Conservation (phyloP, 1,140 invertebrate genomes). For the Branchinecta lynchi region DNA sequence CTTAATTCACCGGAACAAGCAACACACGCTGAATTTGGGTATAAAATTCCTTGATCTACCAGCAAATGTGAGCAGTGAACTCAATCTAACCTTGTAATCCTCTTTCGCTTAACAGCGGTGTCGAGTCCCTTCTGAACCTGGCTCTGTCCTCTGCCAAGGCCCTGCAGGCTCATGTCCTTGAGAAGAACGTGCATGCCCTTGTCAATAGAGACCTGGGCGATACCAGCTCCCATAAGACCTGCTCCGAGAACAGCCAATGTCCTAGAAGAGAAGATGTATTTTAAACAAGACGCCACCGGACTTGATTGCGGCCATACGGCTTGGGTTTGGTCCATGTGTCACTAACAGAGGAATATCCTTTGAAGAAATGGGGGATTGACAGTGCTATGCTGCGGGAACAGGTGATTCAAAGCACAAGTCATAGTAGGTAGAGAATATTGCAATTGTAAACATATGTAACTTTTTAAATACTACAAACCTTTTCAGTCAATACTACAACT, state of each 20-base stretch:
- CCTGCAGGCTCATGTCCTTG: conserved; percentile 72
- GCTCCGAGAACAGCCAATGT: conserved; percentile 78
- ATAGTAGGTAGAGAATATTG: too few species aligned
- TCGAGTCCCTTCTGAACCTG: conserved; percentile 76
- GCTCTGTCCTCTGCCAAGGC: conserved; percentile 67
- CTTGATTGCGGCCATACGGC: too few species aligned
- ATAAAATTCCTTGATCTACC: neutral
- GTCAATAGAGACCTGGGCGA: conserved; percentile 91
- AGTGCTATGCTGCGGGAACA: too few species aligned
- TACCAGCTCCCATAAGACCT: conserved; percentile 94
- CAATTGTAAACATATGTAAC: too few species aligned
- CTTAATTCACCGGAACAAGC: too few species aligned
- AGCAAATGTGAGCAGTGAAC: neutral
- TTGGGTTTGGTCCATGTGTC: too few species aligned
- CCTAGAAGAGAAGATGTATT: conserved; percentile 31
- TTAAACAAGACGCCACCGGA: too few species aligned
- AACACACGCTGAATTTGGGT: conserved; percentile 4
- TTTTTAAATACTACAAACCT: too few species aligned
- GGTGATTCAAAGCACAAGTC: too few species aligned
- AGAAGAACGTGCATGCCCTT: conserved; percentile 80
- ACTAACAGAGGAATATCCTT: too few species aligned
- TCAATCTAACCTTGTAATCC: conserved; percentile 42
- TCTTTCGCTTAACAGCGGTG: conserved; percentile 63
- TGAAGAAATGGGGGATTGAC: too few species aligned
- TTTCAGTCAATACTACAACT: too few species aligned